phyloP scores from a whole-genome alignment of 2,113 vertebrate genomes.

The Epinephelus moara region DNA sequence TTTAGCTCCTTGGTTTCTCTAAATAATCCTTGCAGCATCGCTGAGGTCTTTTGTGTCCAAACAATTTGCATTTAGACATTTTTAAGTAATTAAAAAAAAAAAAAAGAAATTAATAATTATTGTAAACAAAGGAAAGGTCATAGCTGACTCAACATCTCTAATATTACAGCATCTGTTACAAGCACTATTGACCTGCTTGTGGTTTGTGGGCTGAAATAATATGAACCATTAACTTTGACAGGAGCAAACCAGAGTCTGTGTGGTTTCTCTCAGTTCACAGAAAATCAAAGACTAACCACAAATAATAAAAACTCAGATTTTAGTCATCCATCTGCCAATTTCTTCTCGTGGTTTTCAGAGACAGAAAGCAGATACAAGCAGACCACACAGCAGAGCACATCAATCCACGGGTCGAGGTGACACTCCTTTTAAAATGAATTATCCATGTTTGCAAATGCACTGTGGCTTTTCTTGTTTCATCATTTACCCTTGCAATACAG shows the following conservation, averaged over 20 bases:
- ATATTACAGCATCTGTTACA: neutral
- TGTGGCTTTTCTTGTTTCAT: neutral
- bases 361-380: neutral
- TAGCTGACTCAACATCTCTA: neutral
- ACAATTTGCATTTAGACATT: too few species aligned
- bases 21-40: too few species aligned
- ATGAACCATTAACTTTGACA: neutral
- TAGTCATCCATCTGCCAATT: neutral
- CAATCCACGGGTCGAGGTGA: neutral
- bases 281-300: neutral
- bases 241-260: neutral
- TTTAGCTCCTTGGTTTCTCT: too few species aligned
- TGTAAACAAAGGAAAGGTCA: neutral
- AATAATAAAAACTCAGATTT: neutral
- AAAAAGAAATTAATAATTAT: too few species aligned
- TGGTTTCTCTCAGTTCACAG: neutral
- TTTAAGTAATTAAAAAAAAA: too few species aligned
- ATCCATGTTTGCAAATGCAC: neutral
- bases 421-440: neutral
- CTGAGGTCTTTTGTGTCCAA: too few species aligned
- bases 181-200: neutral
- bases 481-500: neutral
- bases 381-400: neutral
- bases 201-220: constrained; percentile 7
- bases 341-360: neutral